phyloP scores from a whole-genome alignment of 1,140 invertebrate genomes.

The Drosophila fuyamai region DNA sequence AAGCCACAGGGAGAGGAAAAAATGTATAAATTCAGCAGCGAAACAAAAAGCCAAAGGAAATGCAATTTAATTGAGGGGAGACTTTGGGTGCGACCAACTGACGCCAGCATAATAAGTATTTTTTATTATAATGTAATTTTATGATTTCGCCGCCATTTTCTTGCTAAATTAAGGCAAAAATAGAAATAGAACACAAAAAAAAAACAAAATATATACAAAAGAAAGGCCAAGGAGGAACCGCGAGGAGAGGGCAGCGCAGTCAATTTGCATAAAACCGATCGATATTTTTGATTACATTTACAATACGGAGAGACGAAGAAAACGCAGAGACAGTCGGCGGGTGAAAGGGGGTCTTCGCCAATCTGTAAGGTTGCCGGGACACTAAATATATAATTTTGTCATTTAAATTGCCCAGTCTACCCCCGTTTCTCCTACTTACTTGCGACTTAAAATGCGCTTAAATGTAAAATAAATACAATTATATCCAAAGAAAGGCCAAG shows the following conservation, averaged over 20 bases:
- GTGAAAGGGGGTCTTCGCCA: constrained; percentile 12
- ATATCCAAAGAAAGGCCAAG: constrained; percentile 62
- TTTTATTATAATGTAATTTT: constrained; percentile 83
- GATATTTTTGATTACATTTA: constrained; percentile 84
- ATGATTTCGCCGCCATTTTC: constrained; percentile 80
- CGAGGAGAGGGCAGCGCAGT: constrained; percentile 62
- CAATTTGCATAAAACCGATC: constrained; percentile 84
- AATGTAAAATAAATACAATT: constrained; percentile 83
- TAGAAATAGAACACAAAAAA: constrained; percentile 73
- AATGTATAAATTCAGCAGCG: constrained; percentile 77
- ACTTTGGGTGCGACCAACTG: constrained; percentile 45
- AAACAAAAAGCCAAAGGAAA: constrained; percentile 50
- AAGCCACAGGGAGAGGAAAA: constrained; percentile 61
- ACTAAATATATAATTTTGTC: constrained; percentile 83
- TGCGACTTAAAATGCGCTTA: constrained; percentile 79
- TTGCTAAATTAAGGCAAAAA: constrained; percentile 81
- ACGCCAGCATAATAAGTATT: constrained; percentile 62
- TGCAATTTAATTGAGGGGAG: constrained; percentile 58
- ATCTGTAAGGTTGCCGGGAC: constrained; percentile 28
- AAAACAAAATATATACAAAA: constrained; percentile 28
- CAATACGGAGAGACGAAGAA: constrained; percentile 55
- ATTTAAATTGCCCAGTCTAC: constrained; percentile 73
- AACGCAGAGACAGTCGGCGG: constrained; percentile 24
- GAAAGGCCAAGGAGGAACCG: constrained; percentile 48
- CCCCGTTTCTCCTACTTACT: constrained; percentile 55